These are phyloP conservation scores for Sitobion miscanthi DNA, from an alignment of 1,140 invertebrate species.

Conservation along the genomic window DNA sequence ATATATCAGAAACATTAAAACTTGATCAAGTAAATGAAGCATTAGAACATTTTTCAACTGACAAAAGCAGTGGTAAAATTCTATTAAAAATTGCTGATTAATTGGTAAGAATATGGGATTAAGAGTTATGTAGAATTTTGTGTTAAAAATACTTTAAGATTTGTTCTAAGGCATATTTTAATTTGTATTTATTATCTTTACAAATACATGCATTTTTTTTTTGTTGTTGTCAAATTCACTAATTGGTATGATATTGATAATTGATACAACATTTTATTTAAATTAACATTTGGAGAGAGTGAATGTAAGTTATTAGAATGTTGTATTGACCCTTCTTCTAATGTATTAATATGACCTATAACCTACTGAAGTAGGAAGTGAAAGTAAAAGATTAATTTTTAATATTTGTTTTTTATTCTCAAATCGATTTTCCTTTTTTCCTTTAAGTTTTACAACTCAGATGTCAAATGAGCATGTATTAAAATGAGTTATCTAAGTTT, in stretches of 20 bases:
- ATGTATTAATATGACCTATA: constrained; percentile 27
- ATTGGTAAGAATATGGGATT: neutral
- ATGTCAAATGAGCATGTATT: neutral
- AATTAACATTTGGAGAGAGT: neutral
- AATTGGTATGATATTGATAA: neutral
- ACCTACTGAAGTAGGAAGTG: constrained; percentile 18
- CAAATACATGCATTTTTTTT: neutral
- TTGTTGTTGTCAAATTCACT: neutral
- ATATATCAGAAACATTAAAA: constrained; percentile 62
- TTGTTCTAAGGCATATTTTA: neutral
- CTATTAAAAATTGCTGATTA: constrained; percentile 62
- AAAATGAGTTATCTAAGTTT: neutral
- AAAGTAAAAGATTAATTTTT: constrained; percentile 29
- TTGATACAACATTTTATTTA: neutral
- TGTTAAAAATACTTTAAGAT: neutral
- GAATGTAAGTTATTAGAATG: constrained; percentile 29
- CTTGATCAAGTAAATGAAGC: constrained; percentile 65
- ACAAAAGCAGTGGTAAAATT: constrained; percentile 64
- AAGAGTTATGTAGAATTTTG: neutral
- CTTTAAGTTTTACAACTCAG: neutral
- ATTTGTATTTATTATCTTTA: neutral
- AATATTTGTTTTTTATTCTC: neutral
- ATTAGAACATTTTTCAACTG: constrained; percentile 62
- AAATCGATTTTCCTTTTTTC: neutral
- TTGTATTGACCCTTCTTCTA: constrained; percentile 24